phyloP scores from a whole-genome alignment of 2,113 vertebrate species.

The Anhinga rufa region DNA sequence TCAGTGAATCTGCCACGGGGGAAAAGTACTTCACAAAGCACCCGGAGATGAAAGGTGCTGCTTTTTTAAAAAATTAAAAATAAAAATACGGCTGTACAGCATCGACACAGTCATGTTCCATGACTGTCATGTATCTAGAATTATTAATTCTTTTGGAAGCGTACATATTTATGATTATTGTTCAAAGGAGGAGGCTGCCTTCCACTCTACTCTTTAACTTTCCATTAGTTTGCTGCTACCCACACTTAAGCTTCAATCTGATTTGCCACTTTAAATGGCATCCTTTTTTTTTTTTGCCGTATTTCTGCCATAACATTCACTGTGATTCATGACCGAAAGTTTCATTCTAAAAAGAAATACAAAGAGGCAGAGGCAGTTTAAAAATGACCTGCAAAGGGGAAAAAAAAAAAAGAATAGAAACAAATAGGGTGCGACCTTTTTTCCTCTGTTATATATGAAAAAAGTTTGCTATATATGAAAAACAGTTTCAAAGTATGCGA shows the following conservation, averaged over 20 bases:
- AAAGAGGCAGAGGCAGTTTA: not conserved
- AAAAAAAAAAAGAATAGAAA: not conserved
- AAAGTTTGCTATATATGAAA: not conserved
- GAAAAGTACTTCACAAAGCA: not conserved
- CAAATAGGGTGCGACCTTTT: not conserved
- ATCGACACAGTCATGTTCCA: fast-evolving
- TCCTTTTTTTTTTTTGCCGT: not conserved
- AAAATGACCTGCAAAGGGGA: not conserved
- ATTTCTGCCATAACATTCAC: not conserved
- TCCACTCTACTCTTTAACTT: not conserved
- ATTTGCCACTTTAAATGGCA: not conserved
- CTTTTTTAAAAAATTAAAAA: not conserved
- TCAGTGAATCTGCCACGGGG: fast-evolving
- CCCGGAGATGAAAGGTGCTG: not conserved
- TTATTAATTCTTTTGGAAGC: not conserved
- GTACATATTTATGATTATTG: not conserved
- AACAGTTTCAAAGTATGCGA: not conserved
- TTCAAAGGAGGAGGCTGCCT: not conserved
- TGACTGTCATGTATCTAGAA: not conserved
- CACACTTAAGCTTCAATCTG: not conserved
- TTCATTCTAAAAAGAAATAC: not conserved
- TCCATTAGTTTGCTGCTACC: not conserved
- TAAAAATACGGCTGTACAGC: not conserved
- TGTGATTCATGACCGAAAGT: not conserved
- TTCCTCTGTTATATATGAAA: not conserved